Evolutionary conservation across 2,797 vertebrate genomes (phyloP).

Genomic region (Danio tinwini): DNA sequence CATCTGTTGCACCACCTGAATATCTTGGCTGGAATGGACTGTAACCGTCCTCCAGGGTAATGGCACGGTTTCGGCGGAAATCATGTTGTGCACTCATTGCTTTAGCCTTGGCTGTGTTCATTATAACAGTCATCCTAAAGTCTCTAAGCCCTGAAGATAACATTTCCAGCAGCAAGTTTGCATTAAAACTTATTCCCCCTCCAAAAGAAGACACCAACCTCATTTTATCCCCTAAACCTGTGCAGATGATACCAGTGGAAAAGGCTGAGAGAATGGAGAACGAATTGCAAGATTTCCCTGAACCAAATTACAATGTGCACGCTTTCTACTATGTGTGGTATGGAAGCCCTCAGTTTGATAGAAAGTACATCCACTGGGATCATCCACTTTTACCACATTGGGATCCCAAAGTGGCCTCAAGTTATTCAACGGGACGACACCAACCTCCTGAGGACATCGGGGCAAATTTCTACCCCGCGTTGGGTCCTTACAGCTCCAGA

Average conservation of each 20-base stretch:
- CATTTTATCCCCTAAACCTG: constrained; percentile 60
- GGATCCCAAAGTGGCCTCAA: constrained; percentile 89
- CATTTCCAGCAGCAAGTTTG: constrained; percentile 77
- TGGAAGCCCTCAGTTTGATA: constrained; percentile 91
- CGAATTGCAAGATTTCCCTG: constrained; percentile 75
- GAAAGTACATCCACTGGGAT: constrained; percentile 96
- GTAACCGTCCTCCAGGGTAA: constrained; percentile 70
- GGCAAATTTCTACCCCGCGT: constrained; percentile 92
- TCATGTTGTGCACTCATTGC: constrained; percentile 83
- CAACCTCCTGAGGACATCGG: constrained; percentile 92
- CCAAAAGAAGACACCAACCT: constrained; percentile 67
- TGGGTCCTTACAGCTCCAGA: constrained; percentile 94
- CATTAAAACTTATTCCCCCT: constrained; percentile 77
- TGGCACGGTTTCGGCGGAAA: constrained; percentile 92
- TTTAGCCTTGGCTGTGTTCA: constrained; percentile 85
- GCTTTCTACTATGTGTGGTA: constrained; percentile 96
- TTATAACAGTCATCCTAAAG: constrained; percentile 87
- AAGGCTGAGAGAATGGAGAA: constrained; percentile 65
- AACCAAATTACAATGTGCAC: constrained; percentile 92
- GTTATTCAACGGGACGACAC: constrained; percentile 88
- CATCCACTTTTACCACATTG: constrained; percentile 91
- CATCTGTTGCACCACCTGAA: constrained; percentile 14
- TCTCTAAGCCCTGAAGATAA: constrained; percentile 83
- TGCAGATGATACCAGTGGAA: constrained; percentile 51
- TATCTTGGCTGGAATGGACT: constrained; percentile 62